A percentile compares a stretch with the other conserved stretches of the same genome.
Evolutionary conservation across 2,888 invertebrate genomes (phyloP).

Genomic region (Eristalis arbustorum): DNA sequence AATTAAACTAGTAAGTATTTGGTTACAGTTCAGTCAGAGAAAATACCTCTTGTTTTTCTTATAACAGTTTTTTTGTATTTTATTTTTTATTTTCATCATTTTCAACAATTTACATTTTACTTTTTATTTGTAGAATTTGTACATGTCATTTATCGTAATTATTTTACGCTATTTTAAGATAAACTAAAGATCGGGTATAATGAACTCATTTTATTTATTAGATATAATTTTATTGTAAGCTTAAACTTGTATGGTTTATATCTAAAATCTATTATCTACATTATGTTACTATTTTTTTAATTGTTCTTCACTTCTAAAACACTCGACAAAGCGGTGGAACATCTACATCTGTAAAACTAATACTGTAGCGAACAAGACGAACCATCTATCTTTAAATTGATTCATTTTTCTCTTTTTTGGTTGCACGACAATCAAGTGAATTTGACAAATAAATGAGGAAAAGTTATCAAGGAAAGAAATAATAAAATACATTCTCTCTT

Average conservation of each 20-base stretch:
- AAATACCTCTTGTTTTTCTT: constrained; percentile 51
- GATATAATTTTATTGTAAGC: constrained; percentile 14
- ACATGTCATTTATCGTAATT: constrained; percentile 49
- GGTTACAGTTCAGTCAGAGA: constrained; percentile 68
- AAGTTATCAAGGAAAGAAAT: constrained; percentile 26
- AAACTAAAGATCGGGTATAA: constrained; percentile 36
- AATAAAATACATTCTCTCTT: constrained; percentile 8
- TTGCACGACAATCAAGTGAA: constrained; percentile 38
- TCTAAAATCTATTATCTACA: constrained; percentile 61
- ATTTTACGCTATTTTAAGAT: constrained; percentile 28
- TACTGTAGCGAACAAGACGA: constrained; percentile 61
- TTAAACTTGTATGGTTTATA: constrained; percentile 20
- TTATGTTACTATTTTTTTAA: constrained; percentile 24
- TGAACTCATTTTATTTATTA: constrained; percentile 28
- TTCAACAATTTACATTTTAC: constrained; percentile 61
- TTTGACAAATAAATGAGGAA: constrained; percentile 13
- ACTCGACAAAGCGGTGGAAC: constrained; percentile 25
- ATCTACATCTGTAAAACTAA: constrained; percentile 31
- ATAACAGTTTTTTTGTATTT: constrained; percentile 44
- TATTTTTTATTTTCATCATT: constrained; percentile 7
- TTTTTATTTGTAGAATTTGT: constrained; percentile 64
- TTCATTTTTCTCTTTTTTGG: constrained; percentile 14
- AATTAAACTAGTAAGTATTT: constrained; percentile 68
- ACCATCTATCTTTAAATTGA: constrained; percentile 1
- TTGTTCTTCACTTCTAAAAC: constrained; percentile 29